Evolutionary conservation across 2,888 invertebrate genomes (phyloP).

Genomic region (Andrena dorsata): DNA sequence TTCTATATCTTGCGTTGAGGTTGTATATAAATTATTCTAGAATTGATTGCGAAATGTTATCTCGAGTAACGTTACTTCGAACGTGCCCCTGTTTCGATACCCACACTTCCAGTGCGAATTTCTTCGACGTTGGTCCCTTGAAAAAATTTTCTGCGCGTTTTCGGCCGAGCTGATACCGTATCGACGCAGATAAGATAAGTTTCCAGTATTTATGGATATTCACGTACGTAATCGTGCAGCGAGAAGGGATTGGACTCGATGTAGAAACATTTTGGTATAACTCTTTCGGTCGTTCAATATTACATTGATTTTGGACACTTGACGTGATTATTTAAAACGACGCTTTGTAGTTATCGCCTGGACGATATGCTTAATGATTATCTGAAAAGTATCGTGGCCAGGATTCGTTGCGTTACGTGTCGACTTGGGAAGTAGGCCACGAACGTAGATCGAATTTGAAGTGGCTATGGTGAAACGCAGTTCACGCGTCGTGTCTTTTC

Average conservation of each 20-base stretch:
- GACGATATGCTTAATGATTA: constrained; percentile 15
- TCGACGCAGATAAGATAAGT: constrained; percentile 49
- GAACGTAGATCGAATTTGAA: constrained; percentile 58
- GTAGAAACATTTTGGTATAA: background rate
- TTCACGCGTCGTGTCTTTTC: constrained; percentile 20
- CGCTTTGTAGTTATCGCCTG: constrained; percentile 4
- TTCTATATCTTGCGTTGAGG: too few species aligned
- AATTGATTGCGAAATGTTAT: background rate
- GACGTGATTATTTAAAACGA: background rate
- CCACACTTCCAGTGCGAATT: background rate
- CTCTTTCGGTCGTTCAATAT: background rate
- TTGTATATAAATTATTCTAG: too few species aligned
- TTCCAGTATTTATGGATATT: constrained; percentile 31
- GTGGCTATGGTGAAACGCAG: constrained; percentile 32
- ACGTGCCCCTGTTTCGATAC: background rate
- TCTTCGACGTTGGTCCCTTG: background rate
- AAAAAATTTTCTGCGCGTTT: constrained; percentile 5
- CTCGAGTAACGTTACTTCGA: background rate
- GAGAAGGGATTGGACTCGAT: constrained; percentile 1
- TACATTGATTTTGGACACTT: background rate
- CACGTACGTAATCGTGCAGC: constrained; percentile 8
- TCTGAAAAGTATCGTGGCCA: constrained; percentile 17
- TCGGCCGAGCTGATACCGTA: constrained; percentile 28
- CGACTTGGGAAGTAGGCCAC: constrained; percentile 49
- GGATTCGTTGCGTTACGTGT: constrained; percentile 24